These are phyloP conservation scores for Chaetura pelagica DNA, from an alignment of 2,113 vertebrate species.

Conservation along the genomic window DNA sequence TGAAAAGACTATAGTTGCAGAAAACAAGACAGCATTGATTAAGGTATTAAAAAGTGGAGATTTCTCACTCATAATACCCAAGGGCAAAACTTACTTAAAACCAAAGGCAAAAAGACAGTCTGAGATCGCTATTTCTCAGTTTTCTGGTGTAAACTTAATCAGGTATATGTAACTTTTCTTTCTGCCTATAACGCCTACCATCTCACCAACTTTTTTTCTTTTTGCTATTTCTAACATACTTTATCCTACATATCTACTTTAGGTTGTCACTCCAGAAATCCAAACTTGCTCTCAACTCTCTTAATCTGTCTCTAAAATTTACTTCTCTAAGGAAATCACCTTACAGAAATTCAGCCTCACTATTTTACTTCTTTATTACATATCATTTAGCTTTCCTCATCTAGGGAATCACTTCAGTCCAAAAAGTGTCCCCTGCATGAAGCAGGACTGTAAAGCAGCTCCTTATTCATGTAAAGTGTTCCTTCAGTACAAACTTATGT, in stretches of 20 bases:
- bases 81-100: not conserved
- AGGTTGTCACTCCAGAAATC: not conserved
- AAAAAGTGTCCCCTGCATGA: not conserved
- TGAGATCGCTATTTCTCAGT: not conserved
- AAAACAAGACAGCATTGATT: slow-evolving; percentile 26
- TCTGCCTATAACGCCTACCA: not conserved
- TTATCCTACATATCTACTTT: not conserved
- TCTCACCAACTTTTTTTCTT: not conserved
- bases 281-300: not conserved
- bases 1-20: not conserved
- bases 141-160: not conserved
- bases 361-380: not conserved
- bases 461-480: not conserved
- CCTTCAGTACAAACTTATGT: not conserved
- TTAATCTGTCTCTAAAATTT: not conserved
- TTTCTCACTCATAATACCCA: not conserved
- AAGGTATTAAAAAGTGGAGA: not conserved
- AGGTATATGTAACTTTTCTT: not conserved
- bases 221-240: not conserved
- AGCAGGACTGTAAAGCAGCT: not conserved
- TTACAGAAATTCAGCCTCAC: not conserved
- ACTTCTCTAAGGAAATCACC: not conserved
- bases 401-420: not conserved
- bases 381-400: not conserved
- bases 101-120: not conserved